phyloP scores from a whole-genome alignment of 2,797 vertebrate genomes.

The Chelon auratus region DNA sequence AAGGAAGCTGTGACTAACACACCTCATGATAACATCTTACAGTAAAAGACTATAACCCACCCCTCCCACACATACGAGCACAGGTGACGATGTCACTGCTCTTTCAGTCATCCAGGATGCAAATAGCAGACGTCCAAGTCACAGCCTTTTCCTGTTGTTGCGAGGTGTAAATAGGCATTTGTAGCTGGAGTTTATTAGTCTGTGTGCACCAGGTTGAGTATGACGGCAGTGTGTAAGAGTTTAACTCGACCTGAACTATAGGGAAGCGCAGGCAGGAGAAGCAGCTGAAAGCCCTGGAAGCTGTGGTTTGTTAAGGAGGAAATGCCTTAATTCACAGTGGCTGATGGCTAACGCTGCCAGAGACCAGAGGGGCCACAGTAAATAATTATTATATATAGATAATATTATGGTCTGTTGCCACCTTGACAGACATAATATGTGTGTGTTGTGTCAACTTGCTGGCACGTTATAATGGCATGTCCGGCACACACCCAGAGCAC shows the following conservation, averaged over 20 bases:
- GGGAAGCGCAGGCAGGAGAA: conserved; percentile 35
- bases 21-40: conserved; percentile 68
- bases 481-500: conserved; percentile 67
- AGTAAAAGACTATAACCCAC: conserved; percentile 49
- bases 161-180: conserved; percentile 41
- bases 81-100: conserved; percentile 58
- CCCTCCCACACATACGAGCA: conserved; percentile 30
- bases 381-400: conserved; percentile 46
- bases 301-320: conserved; percentile 79
- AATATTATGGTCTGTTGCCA: conserved; percentile 25
- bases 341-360: conserved; percentile 70
- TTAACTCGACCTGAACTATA: conserved; percentile 46
- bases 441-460: conserved; percentile 43
- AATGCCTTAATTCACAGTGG: conserved; percentile 80
- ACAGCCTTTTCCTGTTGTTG: conserved; percentile 36
- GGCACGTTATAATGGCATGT: conserved; percentile 54
- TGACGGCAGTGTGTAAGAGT: conserved; percentile 29
- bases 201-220: conserved; percentile 27
- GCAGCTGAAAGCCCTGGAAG: conserved; percentile 68
- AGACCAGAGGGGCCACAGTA: conserved; percentile 61
- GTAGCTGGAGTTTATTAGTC: conserved; percentile 16
- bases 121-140: conserved; percentile 73
- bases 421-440: conserved; percentile 4
- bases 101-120: conserved; percentile 67
- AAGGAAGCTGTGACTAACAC: conserved; percentile 74